A percentile compares a stretch with the other conserved stretches of the same genome.
Evolutionary conservation across 37 sponge, comb jelly and placozoan species (phyloP).

Genomic region (Aphrocallistes beatrix): DNA sequence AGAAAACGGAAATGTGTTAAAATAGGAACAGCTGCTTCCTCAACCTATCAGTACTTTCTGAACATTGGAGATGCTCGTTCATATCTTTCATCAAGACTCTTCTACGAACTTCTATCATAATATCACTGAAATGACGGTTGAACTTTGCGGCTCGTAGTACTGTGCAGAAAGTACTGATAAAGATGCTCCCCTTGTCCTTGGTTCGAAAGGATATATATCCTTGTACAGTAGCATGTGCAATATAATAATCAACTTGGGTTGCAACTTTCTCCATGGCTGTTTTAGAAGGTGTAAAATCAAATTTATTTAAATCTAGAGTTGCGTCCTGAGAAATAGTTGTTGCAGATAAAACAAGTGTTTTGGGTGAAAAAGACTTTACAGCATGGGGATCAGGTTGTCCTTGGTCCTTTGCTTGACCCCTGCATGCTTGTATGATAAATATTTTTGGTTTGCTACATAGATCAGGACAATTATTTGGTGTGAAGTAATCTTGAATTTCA

Average conservation of each 20-base stretch:
- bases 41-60: background rate
- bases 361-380: background rate
- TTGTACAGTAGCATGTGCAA: background rate
- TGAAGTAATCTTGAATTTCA: background rate
- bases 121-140: background rate
- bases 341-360: background rate
- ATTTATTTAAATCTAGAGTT: no score
- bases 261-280: slow-evolving; percentile 20
- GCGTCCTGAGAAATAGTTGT: background rate
- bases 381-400: background rate
- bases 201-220: background rate
- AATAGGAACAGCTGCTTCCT: slow-evolving; percentile 7
- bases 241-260: background rate
- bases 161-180: background rate
- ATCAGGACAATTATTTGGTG: background rate
- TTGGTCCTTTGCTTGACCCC: background rate
- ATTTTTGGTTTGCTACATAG: background rate
- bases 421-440: background rate
- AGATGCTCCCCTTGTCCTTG: background rate
- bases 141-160: background rate
- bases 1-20: no score
- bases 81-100: background rate
- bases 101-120: slow-evolving; percentile 12
- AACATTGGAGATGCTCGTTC: background rate
- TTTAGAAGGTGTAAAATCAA: background rate